Evolutionary conservation across 2,113 vertebrate species (phyloP), one percentile per base, ranked within the genome.

Genomic region (Colinus virginianus): DNA sequence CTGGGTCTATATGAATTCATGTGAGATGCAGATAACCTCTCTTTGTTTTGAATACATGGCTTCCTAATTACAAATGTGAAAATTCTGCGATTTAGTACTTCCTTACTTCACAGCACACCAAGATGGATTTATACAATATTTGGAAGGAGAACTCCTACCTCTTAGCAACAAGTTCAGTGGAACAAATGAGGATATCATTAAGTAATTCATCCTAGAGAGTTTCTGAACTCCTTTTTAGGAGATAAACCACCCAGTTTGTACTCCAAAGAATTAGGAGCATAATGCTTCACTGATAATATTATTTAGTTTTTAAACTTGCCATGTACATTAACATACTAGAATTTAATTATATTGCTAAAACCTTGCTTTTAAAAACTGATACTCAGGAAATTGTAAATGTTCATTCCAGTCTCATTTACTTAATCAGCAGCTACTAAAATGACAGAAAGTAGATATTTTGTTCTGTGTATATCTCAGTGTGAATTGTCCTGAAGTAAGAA

Each of bases 1-100:
- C 38, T 78, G 23, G 42, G 13, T 8, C 45, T 59, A 0, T 19
- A 6, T 0, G 7, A 55, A 16, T n/a, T 26, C 30, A 58, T 2
- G 9, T 2, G 36, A 74, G 36, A 69, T 38, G 16, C 49, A 70
- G 80, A 77, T 74, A 67, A 8, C 11, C 17, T 66, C 42, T 84
- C 1, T 62, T 76, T 69, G 13, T 38, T 70, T 59, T 38, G 32
- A 77, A 67, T 67, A 83, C 58, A 51, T 63, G 68, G 26, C 14
- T 91, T 90, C 68, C 34, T 75, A 70, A 91, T 87, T 76, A 53
- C 26, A 85, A 48, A 45, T 28, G 16, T 56, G 36, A 53, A 79
- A 21, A 42, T 26, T 4, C 3, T 30, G 25, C 61, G 32, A 55
- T 77, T 72, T 80, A 23, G 13, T 46, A 0, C 34, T 79, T 78